Evolutionary conservation across 2,797 vertebrate genomes (phyloP), one percentile per base, ranked within the genome.

Genomic region (Eurystomus glaucurus): DNA sequence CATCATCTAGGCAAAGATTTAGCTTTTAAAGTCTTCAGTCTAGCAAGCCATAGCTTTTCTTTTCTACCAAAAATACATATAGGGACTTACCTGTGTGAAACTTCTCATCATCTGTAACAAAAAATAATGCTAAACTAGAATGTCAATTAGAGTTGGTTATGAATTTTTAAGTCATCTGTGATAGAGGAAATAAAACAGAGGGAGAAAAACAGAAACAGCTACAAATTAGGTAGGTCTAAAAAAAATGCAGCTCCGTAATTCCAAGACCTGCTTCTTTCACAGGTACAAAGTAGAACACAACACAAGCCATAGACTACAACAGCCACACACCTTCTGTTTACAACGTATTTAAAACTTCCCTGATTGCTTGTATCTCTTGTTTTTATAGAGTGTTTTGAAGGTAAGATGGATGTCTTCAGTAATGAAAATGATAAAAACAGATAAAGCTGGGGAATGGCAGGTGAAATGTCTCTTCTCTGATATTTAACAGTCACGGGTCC

Each of bases 391-490:
- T 29, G 9, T 79, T 91, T 82, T 31, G 39, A 83, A 90, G 31
- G 39, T 26, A 88, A 74, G 39, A 83, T 41, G 9, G 21, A 66
- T 91, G n/a, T 65, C 43, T 79, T 72, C 1, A 0, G 21, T 77
- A 65, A 87, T 50, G 79, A 82, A 87, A 87, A 61, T 37, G 26
- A 91, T 66, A 74, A 91, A 93, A 91, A 23, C 70, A 82, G 61
- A 60, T 82, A 66, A 76, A 85, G 10, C 8, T 48, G 22, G 5
- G 29, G 25, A 81, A 64, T 12, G 21, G 16, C 60, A 58, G n/a
- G 13, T 43, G 70, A 93, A 78, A 70, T 64, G 6, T 70, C 28
- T 72, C 46, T 74, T 69, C n/a, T 72, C 13, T 60, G 68, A 9
- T 46, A 9, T 83, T 95, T 62, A 46, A 41, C 26, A 74, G 50